Conservation (phyloP, 2,888 invertebrate species). For the Drosophila macrothrix region DNA sequence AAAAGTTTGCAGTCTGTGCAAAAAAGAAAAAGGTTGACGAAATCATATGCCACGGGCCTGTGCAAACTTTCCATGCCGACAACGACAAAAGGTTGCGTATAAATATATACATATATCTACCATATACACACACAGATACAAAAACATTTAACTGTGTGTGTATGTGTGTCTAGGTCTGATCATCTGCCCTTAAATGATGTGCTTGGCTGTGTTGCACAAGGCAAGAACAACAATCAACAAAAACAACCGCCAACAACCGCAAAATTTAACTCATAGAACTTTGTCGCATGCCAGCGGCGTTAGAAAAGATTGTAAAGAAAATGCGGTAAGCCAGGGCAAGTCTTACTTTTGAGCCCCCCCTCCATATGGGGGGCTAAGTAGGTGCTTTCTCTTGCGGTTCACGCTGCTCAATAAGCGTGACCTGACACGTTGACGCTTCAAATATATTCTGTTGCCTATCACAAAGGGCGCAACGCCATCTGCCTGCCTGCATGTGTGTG, state of each 20-base stretch:
- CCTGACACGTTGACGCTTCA: constrained; percentile 62
- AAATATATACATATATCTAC: constrained; percentile 1
- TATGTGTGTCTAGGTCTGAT: constrained; percentile 35
- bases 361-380: constrained; percentile 15
- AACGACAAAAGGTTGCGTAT: constrained; percentile 61
- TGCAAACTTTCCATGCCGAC: constrained; percentile 49
- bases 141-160: background rate
- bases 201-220: constrained; percentile 39
- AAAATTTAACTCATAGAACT: constrained; percentile 60
- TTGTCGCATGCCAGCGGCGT: constrained; percentile 59
- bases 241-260: constrained; percentile 20
- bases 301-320: constrained; percentile 35
- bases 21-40: constrained; percentile 40
- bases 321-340: constrained; percentile 24
- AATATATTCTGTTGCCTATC: constrained; percentile 46
- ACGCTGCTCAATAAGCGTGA: constrained; percentile 59
- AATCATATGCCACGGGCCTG: constrained; percentile 39
- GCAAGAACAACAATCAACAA: constrained; percentile 28
- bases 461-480: constrained; percentile 32
- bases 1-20: constrained; percentile 22
- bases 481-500: constrained; percentile 4
- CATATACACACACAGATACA: constrained; percentile 6
- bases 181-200: constrained; percentile 64
- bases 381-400: constrained; percentile 20
- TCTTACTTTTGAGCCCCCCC: constrained; percentile 25